phyloP scores from a whole-genome alignment of 1,140 invertebrate genomes.

The Adoxophyes honmai region DNA sequence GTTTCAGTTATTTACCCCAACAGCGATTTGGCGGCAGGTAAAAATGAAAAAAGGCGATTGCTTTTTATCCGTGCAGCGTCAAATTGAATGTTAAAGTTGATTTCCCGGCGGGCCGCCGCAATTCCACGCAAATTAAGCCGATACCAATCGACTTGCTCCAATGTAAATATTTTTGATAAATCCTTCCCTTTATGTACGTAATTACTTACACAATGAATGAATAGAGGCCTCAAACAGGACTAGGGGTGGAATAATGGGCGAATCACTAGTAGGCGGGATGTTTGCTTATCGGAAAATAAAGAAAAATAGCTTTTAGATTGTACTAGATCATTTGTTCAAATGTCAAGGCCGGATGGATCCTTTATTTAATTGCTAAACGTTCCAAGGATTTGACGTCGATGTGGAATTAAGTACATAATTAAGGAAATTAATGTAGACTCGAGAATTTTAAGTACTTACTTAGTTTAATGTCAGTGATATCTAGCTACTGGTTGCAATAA shows the following conservation, averaged over 20 bases:
- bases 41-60: constrained; percentile 64
- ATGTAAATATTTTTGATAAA: constrained; percentile 71
- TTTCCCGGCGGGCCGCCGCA: constrained; percentile 66
- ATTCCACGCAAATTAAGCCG: constrained; percentile 69
- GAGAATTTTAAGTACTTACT: too few relatives aligned
- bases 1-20: neutral
- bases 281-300: neutral
- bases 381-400: too few relatives aligned
- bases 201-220: constrained; percentile 7
- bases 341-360: too few relatives aligned
- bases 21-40: constrained; percentile 43
- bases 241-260: neutral
- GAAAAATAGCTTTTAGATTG: neutral
- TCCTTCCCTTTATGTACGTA: constrained; percentile 43
- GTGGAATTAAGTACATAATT: too few relatives aligned
- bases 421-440: too few relatives aligned
- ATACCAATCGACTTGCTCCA: constrained; percentile 63
- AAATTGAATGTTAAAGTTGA: constrained; percentile 73
- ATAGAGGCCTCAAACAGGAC: constrained; percentile 5
- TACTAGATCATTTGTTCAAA: too few relatives aligned
- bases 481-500: too few relatives aligned
- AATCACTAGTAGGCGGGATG: neutral
- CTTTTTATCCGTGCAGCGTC: constrained; percentile 64
- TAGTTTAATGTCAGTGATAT: too few relatives aligned
- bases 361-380: too few relatives aligned